Evolutionary conservation across 2,797 vertebrate genomes (phyloP).

Genomic region (Anabacerthia variegaticeps): DNA sequence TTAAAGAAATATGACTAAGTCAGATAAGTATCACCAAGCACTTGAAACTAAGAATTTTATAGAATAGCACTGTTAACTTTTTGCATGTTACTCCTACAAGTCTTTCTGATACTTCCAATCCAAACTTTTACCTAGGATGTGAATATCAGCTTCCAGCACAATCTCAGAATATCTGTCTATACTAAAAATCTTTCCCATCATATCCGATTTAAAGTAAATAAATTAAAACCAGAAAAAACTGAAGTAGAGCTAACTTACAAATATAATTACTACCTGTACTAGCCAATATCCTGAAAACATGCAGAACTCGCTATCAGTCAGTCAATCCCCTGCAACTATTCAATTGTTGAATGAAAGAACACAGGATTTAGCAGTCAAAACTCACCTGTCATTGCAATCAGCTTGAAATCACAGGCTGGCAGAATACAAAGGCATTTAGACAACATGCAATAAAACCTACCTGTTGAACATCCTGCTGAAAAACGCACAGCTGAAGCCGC

Average conservation of each 20-base stretch:
- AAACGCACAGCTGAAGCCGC: slow-evolving; percentile 95
- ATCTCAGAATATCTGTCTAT: background rate
- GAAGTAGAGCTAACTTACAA: background rate
- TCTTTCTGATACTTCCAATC: background rate
- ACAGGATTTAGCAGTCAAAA: background rate
- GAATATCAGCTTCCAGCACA: background rate
- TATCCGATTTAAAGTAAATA: background rate
- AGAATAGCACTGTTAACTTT: background rate
- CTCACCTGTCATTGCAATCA: background rate
- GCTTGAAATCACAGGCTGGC: background rate
- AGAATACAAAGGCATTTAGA: background rate
- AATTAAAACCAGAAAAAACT: background rate
- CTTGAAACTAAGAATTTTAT: background rate
- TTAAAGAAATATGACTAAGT: background rate
- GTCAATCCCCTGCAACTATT: background rate
- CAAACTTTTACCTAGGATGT: background rate
- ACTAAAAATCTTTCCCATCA: background rate
- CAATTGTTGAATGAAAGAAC: background rate
- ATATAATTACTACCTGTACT: background rate
- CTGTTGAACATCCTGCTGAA: slow-evolving; percentile 98
- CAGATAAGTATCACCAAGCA: background rate
- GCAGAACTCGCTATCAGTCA: background rate
- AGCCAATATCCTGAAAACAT: background rate
- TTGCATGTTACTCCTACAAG: background rate
- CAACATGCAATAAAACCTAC: slow-evolving; percentile 65